Evolutionary conservation across 1,140 invertebrate genomes (phyloP).

Genomic region (Pseudomyrmex flavicornis): DNA sequence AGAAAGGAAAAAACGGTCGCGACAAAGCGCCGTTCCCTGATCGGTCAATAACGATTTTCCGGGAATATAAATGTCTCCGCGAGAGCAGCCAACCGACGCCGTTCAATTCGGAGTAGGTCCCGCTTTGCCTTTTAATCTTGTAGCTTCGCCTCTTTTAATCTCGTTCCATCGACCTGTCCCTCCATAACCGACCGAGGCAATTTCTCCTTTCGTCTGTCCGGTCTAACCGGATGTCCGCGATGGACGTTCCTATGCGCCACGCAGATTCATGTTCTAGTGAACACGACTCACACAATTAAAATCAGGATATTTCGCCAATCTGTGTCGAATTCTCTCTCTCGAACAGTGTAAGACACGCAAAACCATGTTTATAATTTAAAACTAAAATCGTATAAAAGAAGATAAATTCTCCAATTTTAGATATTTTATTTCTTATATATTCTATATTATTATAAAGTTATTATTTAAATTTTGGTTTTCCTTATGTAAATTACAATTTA

Average conservation of each 20-base stretch:
- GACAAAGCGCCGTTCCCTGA: constrained; percentile 60
- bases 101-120: constrained; percentile 66
- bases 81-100: constrained; percentile 48
- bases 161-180: constrained; percentile 74
- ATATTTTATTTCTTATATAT: too few relatives aligned
- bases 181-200: constrained; percentile 70
- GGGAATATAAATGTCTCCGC: constrained; percentile 77
- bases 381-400: too few relatives aligned
- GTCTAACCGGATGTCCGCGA: constrained; percentile 47
- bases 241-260: constrained; percentile 25
- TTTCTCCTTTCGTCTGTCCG: constrained; percentile 68
- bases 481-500: too few relatives aligned
- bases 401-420: too few relatives aligned
- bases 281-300: background rate
- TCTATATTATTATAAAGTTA: too few relatives aligned
- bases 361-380: too few relatives aligned
- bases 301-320: constrained; percentile 31
- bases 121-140: constrained; percentile 79
- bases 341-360: too few relatives aligned
- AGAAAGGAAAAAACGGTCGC: constrained; percentile 36
- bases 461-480: too few relatives aligned
- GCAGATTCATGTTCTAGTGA: constrained; percentile 7
- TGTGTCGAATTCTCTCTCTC: background rate
- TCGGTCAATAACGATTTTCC: constrained; percentile 75
- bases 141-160: constrained; percentile 79